Percentiles rank a stretch among this genome's conserved stretches.
Conservation (phyloP, 2,113 vertebrate genomes). For the Saccopteryx leptura region DNA sequence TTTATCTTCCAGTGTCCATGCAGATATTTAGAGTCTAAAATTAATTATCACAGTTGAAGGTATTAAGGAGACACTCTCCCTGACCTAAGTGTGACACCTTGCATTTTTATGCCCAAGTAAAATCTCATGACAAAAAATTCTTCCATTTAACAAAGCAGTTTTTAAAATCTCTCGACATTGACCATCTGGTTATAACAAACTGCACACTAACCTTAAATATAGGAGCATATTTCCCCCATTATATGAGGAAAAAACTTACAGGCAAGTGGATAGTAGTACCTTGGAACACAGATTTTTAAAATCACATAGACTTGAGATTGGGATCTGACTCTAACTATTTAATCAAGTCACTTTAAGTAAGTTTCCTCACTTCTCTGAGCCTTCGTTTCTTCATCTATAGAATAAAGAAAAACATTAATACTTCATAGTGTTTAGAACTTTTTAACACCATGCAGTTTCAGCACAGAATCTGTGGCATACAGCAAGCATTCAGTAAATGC, state of each 20-base stretch:
- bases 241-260: slow-evolving; percentile 25
- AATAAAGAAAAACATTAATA: background rate
- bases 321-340: background rate
- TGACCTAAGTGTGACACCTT: slow-evolving; percentile 37
- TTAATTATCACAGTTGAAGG: slow-evolving; percentile 45
- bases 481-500: background rate
- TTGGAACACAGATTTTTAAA: background rate
- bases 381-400: slow-evolving; percentile 47
- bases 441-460: background rate
- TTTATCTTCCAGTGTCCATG: background rate
- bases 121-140: slow-evolving; percentile 48
- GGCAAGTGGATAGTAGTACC: background rate
- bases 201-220: slow-evolving; percentile 14
- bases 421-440: background rate
- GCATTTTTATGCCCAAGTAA: background rate
- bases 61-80: background rate
- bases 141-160: slow-evolving; percentile 59
- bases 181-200: slow-evolving; percentile 30
- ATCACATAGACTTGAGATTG: background rate
- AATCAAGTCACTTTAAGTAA: background rate
- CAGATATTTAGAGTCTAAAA: slow-evolving; percentile 49
- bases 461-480: background rate
- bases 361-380: background rate
- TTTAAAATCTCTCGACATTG: slow-evolving; percentile 27
- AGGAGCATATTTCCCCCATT: background rate